Conservation (phyloP, 2,113 vertebrate genomes). For the Cynopterus brachyotis region DNA sequence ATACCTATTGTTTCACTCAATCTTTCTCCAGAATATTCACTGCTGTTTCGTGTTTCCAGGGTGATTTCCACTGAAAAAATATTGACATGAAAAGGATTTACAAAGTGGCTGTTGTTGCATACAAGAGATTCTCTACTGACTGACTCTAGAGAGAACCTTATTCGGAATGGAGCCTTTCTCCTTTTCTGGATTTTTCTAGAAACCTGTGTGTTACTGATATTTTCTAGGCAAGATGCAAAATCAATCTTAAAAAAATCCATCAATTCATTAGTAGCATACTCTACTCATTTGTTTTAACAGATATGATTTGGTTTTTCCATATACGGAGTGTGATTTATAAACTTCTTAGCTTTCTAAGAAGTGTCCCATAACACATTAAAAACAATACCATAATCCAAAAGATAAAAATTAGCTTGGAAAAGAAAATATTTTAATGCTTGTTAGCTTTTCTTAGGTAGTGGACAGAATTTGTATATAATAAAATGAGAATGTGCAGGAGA, state of each 20-base stretch:
- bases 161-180: not conserved
- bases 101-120: not conserved
- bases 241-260: not conserved
- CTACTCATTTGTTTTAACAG: not conserved
- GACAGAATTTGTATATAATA: not conserved
- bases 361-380: not conserved
- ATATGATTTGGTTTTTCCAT: not conserved
- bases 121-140: not conserved
- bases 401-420: not conserved
- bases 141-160: not conserved
- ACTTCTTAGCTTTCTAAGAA: not conserved
- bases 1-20: not conserved
- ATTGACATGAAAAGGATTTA: not conserved
- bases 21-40: not conserved
- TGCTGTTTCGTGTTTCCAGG: not conserved
- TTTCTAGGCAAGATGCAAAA: not conserved
- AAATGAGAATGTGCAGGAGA: not conserved
- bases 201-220: not conserved
- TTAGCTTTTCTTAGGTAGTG: not conserved
- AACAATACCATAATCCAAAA: not conserved
- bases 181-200: not conserved
- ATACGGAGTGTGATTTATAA: not conserved
- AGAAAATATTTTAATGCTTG: not conserved
- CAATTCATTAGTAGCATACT: not conserved
- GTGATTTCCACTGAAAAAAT: not conserved